A percentile compares a stretch with the other conserved stretches of the same genome.
Evolutionary conservation across 2,113 vertebrate genomes (phyloP).

Genomic region (Syrmaticus mikado): DNA sequence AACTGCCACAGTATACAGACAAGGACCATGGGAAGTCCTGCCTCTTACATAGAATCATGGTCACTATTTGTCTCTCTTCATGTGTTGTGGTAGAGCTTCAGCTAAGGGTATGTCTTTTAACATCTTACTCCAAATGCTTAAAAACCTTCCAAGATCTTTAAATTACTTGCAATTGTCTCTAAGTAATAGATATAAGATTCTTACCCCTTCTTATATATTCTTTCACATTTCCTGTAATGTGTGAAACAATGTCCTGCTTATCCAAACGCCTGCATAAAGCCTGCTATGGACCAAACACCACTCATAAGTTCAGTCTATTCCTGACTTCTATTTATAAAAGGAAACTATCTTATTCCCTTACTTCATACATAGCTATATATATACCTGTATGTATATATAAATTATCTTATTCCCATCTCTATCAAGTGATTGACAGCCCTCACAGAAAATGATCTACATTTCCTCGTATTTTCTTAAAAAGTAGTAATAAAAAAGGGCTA

Average conservation of each 20-base stretch:
- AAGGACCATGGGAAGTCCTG: neutral
- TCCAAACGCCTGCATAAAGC: neutral
- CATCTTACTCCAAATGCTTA: neutral
- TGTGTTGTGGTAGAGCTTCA: neutral
- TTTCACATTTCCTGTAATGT: neutral
- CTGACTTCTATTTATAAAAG: neutral
- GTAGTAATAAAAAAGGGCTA: neutral
- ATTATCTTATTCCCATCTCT: neutral
- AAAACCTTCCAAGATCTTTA: neutral
- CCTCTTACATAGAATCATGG: neutral
- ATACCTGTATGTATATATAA: neutral
- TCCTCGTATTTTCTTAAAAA: neutral
- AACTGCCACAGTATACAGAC: neutral
- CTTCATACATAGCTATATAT: too few species aligned
- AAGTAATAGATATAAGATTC: neutral
- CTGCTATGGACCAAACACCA: fast-evolving
- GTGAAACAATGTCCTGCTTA: neutral
- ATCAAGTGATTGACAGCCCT: neutral
- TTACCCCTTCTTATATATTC: neutral
- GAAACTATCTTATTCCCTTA: neutral
- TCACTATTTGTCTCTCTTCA: neutral
- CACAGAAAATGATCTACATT: neutral
- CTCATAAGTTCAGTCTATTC: neutral
- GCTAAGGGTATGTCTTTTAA: neutral
- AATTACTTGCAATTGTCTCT: neutral